Evolutionary conservation across 2,797 vertebrate genomes (phyloP).

Genomic region (Cryptoblepharus egeriae): DNA sequence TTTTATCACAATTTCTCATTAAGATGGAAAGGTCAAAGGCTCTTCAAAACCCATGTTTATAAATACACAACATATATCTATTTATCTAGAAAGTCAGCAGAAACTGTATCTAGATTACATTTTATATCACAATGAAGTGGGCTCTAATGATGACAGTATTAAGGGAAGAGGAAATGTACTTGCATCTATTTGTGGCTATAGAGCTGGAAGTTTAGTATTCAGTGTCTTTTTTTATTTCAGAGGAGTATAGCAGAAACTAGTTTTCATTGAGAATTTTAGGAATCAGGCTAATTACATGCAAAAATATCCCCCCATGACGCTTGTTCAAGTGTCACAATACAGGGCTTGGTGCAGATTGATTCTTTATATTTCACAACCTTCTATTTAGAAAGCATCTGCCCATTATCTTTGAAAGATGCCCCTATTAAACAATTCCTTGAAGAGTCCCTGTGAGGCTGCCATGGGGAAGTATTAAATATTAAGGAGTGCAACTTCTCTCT

Average conservation of each 20-base stretch:
- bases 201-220: not conserved
- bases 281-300: not conserved
- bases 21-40: not conserved
- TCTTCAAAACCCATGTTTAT: not conserved
- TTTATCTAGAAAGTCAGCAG: not conserved
- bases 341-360: not conserved
- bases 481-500: slow-evolving; percentile 43
- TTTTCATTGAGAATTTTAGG: not conserved
- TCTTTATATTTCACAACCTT: slow-evolving; percentile 10
- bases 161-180: rapidly evolving
- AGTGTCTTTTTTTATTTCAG: not conserved
- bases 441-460: slow-evolving; percentile 36
- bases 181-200: not conserved
- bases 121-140: not conserved
- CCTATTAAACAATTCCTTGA: slow-evolving; percentile 50
- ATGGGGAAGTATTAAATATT: slow-evolving; percentile 56
- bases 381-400: slow-evolving; percentile 32
- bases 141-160: not conserved
- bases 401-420: slow-evolving; percentile 42
- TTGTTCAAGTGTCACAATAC: not conserved
- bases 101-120: not conserved
- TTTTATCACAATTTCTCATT: not conserved
- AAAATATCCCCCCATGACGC: not conserved
- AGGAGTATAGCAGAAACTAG: not conserved
- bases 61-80: not conserved